These are phyloP conservation scores for Sminthurinus signatus DNA, from an alignment of 1,140 invertebrate species.

Conservation along the genomic window DNA sequence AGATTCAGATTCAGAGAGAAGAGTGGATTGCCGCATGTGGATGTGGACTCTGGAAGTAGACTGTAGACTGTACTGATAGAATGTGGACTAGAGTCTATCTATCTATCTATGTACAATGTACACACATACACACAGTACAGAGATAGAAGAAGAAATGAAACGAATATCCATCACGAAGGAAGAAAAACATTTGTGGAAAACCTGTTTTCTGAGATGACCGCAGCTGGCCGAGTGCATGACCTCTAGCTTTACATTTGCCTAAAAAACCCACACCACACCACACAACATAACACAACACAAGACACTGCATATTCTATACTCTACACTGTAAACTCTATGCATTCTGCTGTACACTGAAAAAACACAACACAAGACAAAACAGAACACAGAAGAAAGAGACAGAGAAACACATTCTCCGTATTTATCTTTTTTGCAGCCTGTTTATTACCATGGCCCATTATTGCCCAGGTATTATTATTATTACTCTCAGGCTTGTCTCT, in stretches of 20 bases:
- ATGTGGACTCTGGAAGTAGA: conserved; percentile 17
- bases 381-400: no score
- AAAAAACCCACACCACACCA: conserved; percentile 35
- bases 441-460: conserved; percentile 22
- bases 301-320: no score
- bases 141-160: conserved; percentile 19
- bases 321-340: no score
- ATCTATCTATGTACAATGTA: no score
- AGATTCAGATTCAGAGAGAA: not conserved
- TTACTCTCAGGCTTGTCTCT: not conserved
- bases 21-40: not conserved
- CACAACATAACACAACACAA: no score
- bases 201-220: conserved; percentile 42
- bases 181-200: conserved; percentile 33
- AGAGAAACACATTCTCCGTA: conserved; percentile 35
- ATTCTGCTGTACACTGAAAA: no score
- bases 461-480: conserved; percentile 11
- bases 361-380: no score
- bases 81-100: no score
- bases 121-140: no score
- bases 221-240: conserved; percentile 43
- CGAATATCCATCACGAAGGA: no score
- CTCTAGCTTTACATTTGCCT: conserved; percentile 35
- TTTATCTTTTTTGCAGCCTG: conserved; percentile 38
- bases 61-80: no score